Conservation (phyloP, 2,113 vertebrate species). For the Callospermophilus lateralis region DNA sequence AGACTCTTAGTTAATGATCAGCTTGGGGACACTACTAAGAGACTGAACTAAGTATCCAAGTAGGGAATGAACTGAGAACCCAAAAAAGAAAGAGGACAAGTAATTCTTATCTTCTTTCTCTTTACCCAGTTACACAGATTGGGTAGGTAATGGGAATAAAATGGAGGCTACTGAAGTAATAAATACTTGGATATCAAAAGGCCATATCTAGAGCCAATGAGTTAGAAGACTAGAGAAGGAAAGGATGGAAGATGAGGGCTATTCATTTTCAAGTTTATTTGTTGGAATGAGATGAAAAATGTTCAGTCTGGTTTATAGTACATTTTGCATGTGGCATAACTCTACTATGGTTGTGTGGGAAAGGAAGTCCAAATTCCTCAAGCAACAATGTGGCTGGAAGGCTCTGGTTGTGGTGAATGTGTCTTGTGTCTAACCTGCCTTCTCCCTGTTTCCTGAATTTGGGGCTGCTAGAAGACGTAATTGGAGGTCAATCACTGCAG, state of each 20-base stretch:
- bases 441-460: background rate
- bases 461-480: background rate
- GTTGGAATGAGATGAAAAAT: background rate
- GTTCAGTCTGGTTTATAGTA: background rate
- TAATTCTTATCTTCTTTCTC: background rate
- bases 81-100: constrained; percentile 13
- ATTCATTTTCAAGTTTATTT: background rate
- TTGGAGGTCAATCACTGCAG: background rate
- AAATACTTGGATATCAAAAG: background rate
- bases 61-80: background rate
- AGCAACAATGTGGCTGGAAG: background rate
- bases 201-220: background rate
- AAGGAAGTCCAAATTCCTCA: background rate
- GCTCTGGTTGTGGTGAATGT: background rate
- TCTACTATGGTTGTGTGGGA: background rate
- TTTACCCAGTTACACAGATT: background rate
- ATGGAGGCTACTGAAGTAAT: background rate
- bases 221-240: background rate
- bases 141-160: background rate
- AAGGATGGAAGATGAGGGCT: background rate
- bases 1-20: background rate
- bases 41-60: background rate
- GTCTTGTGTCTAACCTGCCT: background rate
- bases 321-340: background rate
- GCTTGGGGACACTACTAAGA: background rate